phyloP scores from a whole-genome alignment of 2,888 invertebrate species.

The Cistogaster globosa region DNA sequence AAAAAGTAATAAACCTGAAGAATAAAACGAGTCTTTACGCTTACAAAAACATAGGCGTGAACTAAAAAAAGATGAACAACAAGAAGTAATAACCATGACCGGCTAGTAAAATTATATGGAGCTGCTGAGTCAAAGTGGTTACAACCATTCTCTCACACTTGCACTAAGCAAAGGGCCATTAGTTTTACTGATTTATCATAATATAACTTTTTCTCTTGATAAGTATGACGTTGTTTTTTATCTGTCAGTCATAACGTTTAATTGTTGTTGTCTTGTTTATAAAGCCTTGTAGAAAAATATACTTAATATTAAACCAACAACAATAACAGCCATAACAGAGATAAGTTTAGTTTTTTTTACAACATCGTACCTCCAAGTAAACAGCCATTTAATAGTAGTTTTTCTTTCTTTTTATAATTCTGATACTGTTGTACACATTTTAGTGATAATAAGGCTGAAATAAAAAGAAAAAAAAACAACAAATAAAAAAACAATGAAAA shows the following conservation, averaged over 20 bases:
- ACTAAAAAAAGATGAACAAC: not conserved
- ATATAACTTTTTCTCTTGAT: conserved; percentile 9
- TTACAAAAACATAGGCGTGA: conserved; percentile 54
- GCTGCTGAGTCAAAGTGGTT: too few relatives aligned
- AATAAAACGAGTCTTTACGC: too few relatives aligned
- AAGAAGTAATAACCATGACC: conserved; percentile 8
- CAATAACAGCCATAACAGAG: conserved; percentile 29
- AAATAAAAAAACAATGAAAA: conserved; percentile 29
- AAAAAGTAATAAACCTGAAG: too few relatives aligned
- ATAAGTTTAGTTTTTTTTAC: conserved; percentile 42
- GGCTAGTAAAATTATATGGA: conserved; percentile 26
- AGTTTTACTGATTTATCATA: not conserved
- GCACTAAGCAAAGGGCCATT: not conserved
- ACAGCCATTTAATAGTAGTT: conserved; percentile 48
- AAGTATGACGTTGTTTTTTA: conserved; percentile 56
- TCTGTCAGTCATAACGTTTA: conserved; percentile 66
- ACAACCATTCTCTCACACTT: too few relatives aligned
- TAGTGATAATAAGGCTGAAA: conserved; percentile 58
- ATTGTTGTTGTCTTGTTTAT: conserved; percentile 54
- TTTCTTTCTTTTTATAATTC: conserved; percentile 27
- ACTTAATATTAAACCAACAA: conserved; percentile 1
- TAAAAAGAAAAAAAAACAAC: conserved; percentile 7
- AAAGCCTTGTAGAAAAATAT: conserved; percentile 34
- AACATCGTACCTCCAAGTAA: conserved; percentile 46
- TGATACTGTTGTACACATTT: conserved; percentile 24